Percentiles rank a stretch among this genome's conserved stretches.
These are phyloP conservation scores for Xanthia togata DNA, from an alignment of 2,888 invertebrate genomes.

Conservation along the genomic window DNA sequence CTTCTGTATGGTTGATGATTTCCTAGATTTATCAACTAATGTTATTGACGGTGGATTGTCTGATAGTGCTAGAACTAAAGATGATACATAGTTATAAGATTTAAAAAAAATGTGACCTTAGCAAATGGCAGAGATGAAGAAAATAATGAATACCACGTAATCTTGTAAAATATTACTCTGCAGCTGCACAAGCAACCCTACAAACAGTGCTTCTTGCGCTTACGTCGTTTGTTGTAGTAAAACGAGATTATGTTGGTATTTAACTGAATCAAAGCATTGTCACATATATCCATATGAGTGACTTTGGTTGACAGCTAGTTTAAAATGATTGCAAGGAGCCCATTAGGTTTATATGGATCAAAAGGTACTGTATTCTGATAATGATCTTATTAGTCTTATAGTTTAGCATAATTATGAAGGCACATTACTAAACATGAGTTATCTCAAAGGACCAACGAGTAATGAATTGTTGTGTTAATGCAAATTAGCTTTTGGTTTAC, in stretches of 20 bases:
- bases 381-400: conserved; percentile 1
- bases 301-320: conserved; percentile 26
- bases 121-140: background rate
- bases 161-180: background rate
- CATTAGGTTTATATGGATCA: conserved; percentile 16
- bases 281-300: conserved; percentile 32
- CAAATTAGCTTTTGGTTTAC: conserved; percentile 5
- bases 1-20: background rate
- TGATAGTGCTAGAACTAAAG: background rate
- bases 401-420: background rate
- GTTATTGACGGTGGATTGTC: background rate
- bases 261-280: conserved; percentile 37
- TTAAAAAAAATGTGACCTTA: background rate
- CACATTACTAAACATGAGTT: too few relatives aligned
- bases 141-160: background rate
- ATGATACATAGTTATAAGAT: background rate
- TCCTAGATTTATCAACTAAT: background rate
- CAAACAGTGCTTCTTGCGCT: conserved; percentile 28
- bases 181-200: conserved; percentile 13
- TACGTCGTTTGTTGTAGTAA: conserved; percentile 53
- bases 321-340: conserved; percentile 11
- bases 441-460: background rate
- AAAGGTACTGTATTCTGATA: background rate
- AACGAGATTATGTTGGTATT: conserved; percentile 43
- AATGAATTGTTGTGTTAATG: conserved; percentile 16